Evolutionary conservation across 1,140 invertebrate genomes (phyloP).

Genomic region (Panagrolaimus sp.): DNA sequence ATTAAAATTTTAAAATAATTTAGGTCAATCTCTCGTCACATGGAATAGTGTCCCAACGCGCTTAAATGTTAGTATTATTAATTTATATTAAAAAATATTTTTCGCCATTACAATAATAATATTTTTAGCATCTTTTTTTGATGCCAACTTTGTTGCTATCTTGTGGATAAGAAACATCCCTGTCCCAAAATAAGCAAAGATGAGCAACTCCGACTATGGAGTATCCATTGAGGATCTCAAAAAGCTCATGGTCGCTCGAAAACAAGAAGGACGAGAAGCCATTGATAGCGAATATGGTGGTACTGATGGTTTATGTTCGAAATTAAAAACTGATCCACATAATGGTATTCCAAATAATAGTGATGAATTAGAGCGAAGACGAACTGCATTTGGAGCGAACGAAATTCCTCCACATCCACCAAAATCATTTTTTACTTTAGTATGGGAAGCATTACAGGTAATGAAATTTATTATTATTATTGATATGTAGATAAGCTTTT

Average conservation of each 20-base stretch:
- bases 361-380: constrained; percentile 81
- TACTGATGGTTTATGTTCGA: constrained; percentile 82
- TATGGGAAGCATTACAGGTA: constrained; percentile 94
- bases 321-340: constrained; percentile 79
- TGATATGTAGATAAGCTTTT: not conserved
- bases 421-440: constrained; percentile 93
- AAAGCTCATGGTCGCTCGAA: constrained; percentile 89
- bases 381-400: constrained; percentile 91
- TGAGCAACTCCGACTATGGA: constrained; percentile 11
- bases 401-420: constrained; percentile 97
- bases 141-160: constrained; percentile 10
- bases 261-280: constrained; percentile 75
- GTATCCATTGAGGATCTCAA: constrained; percentile 77
- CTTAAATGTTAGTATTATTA: no score
- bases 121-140: constrained; percentile 1
- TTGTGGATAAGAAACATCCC: constrained; percentile 7
- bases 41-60: not conserved
- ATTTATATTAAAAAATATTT: no score
- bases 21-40: constrained; percentile 5
- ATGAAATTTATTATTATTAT: constrained; percentile 1
- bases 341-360: constrained; percentile 81
- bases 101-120: no score
- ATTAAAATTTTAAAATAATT: not conserved
- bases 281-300: constrained; percentile 75
- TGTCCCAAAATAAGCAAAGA: constrained; percentile 1